Evolutionary conservation across 2,113 vertebrate genomes (phyloP).

Genomic region (Motacilla alba): DNA sequence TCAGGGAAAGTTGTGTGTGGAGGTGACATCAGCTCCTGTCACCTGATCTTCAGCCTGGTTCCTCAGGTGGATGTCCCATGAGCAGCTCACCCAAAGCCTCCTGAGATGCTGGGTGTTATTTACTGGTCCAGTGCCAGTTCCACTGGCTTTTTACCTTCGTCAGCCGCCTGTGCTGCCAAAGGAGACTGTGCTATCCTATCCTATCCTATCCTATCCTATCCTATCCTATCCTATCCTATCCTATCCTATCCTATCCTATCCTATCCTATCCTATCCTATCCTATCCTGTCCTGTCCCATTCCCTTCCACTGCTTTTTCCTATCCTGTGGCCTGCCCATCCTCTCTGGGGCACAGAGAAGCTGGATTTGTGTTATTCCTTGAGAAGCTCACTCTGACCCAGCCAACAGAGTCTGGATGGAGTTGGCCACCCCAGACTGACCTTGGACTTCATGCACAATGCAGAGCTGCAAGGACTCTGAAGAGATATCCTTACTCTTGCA

Average conservation of each 20-base stretch:
- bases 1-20: background rate
- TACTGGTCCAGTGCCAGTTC: background rate
- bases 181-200: background rate
- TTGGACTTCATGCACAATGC: background rate
- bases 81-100: background rate
- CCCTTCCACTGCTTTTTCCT: background rate
- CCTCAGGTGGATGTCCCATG: background rate
- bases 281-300: too few species aligned
- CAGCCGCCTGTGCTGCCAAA: background rate
- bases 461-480: background rate
- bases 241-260: too few species aligned
- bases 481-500: constrained; percentile 29
- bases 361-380: background rate
- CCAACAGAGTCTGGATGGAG: background rate
- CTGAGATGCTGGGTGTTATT: background rate
- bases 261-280: too few species aligned
- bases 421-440: background rate
- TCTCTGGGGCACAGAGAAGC: background rate
- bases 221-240: too few species aligned
- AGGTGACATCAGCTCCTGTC: background rate
- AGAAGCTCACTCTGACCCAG: background rate
- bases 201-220: too few species aligned
- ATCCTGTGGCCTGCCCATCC: background rate
- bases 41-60: background rate
- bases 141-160: background rate